Percentiles rank a stretch among this genome's conserved stretches.
These are phyloP conservation scores for Mesembrinibis cayennensis DNA, from an alignment of 2,113 vertebrate species.

Conservation along the genomic window DNA sequence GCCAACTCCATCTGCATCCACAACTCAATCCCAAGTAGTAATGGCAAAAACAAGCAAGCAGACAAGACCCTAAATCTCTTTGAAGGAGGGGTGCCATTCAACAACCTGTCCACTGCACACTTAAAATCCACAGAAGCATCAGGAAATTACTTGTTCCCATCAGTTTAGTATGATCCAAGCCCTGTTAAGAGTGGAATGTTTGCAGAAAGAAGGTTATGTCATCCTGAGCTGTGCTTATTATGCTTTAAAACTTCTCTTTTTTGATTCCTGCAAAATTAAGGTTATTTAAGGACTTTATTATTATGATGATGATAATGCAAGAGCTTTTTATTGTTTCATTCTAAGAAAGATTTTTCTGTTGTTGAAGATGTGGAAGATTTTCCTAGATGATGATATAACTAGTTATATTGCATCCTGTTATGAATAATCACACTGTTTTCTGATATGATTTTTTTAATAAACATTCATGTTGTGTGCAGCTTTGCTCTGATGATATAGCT, in stretches of 20 bases:
- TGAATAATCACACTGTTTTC: conserved; percentile 21
- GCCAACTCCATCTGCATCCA: background rate
- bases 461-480: background rate
- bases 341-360: background rate
- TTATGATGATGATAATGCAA: background rate
- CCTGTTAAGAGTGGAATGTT: background rate
- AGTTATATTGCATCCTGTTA: background rate
- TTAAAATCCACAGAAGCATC: background rate
- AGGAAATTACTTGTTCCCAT: background rate
- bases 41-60: background rate
- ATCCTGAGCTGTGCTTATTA: background rate
- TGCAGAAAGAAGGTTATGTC: background rate
- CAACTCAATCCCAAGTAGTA: background rate
- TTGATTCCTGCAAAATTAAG: background rate
- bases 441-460: background rate
- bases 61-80: background rate
- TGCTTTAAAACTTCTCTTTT: background rate
- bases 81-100: background rate
- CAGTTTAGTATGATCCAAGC: fast-evolving
- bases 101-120: background rate
- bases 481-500: background rate
- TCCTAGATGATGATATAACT: background rate
- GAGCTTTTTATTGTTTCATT: background rate
- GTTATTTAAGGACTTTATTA: background rate
- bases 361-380: background rate